These are phyloP conservation scores for Tortrix viridana DNA, from an alignment of 2,888 invertebrate species.

Conservation along the genomic window DNA sequence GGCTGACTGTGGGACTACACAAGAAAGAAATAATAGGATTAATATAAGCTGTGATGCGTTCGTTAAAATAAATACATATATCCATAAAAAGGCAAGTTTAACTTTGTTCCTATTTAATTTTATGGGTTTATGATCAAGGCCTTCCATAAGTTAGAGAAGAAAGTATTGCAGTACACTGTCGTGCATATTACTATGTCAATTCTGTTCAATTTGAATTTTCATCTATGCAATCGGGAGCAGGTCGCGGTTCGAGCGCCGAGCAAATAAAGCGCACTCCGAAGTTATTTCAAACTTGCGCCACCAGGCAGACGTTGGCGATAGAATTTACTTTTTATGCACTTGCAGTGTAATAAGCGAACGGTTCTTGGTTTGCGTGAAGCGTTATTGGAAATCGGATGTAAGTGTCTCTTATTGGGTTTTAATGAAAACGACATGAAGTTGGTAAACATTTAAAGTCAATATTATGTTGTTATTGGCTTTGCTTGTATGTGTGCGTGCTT, in stretches of 20 bases:
- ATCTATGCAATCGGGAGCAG: slow-evolving; percentile 44
- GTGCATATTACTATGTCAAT: slow-evolving; percentile 4
- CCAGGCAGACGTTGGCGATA: slow-evolving; percentile 48
- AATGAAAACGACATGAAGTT: background rate
- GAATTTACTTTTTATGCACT: slow-evolving; percentile 58
- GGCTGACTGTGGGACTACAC: too few relatives aligned
- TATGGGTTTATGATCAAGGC: too few relatives aligned
- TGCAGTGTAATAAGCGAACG: slow-evolving; percentile 43
- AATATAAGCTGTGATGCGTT: too few relatives aligned
- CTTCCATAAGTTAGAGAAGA: too few relatives aligned
- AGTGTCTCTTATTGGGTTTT: slow-evolving; percentile 12
- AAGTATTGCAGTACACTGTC: background rate
- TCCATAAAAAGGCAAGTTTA: too few relatives aligned
- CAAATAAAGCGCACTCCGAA: slow-evolving; percentile 68
- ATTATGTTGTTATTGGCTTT: too few relatives aligned
- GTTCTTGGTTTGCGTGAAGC: slow-evolving; percentile 9
- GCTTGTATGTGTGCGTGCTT: too few relatives aligned
- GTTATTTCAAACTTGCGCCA: slow-evolving; percentile 64
- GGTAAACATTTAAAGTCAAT: too few relatives aligned
- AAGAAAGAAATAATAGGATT: too few relatives aligned
- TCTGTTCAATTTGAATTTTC: slow-evolving; percentile 10
- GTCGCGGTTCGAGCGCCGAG: slow-evolving; percentile 68
- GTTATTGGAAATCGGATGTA: slow-evolving; percentile 22
- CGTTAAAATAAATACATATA: too few relatives aligned
- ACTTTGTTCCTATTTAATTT: too few relatives aligned